Evolutionary conservation across 2,797 vertebrate genomes (phyloP).

Genomic region (Phylloscopus collybita): DNA sequence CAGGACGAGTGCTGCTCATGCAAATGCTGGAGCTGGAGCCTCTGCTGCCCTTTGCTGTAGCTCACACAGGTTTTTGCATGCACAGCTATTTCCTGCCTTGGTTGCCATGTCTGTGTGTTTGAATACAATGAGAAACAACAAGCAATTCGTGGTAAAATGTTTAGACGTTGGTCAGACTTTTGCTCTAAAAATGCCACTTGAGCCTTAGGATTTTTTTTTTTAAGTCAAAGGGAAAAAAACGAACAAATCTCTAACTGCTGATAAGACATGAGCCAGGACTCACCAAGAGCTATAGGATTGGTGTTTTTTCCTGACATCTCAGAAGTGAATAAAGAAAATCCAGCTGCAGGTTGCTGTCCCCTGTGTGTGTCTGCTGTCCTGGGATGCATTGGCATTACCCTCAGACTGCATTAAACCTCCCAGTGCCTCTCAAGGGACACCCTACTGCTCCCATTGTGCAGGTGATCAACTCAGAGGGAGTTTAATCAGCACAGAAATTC

Average conservation of each 20-base stretch:
- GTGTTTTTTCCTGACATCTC: not conserved
- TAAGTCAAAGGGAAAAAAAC: not conserved
- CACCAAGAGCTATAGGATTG: accelerated
- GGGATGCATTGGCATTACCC: not conserved
- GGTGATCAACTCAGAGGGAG: not conserved
- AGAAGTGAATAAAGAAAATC: not conserved
- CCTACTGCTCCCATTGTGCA: not conserved
- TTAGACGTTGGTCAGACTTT: not conserved
- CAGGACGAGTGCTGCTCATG: not conserved
- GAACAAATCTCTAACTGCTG: not conserved
- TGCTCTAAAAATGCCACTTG: not conserved
- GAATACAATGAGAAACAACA: not conserved
- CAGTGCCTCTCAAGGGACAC: not conserved
- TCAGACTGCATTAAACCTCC: not conserved
- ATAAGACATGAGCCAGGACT: not conserved
- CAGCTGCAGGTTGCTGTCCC: not conserved
- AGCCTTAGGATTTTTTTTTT: not conserved
- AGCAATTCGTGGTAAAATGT: not conserved
- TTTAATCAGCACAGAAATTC: not conserved
- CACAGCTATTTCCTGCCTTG: not conserved
- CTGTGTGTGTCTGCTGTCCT: not conserved
- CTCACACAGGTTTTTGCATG: not conserved
- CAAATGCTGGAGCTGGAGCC: not conserved
- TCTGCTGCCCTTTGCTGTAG: not conserved
- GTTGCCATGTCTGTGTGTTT: not conserved